Conservation (phyloP, 2,113 vertebrate genomes). For the Sinocyclocheilus rhinocerous region DNA sequence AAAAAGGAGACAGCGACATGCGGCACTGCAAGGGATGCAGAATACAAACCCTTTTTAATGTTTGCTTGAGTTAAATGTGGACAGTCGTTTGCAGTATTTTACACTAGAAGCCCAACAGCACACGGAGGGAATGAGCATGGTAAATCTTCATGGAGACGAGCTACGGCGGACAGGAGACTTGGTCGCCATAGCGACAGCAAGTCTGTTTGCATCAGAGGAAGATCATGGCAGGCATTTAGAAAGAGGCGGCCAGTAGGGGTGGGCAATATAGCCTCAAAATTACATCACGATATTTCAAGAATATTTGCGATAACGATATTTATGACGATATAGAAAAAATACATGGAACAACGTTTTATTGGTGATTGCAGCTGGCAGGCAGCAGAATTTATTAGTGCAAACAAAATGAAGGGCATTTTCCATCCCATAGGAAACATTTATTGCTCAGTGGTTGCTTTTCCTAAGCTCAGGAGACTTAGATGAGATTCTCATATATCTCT, state of each 20-base stretch:
- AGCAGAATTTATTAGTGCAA: too few relatives aligned
- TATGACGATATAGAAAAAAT: too few relatives aligned
- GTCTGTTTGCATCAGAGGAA: conserved; percentile 76
- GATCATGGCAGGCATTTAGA: conserved; percentile 64
- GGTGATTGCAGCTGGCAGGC: too few relatives aligned
- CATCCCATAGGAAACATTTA: too few relatives aligned
- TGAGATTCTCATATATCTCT: too few relatives aligned
- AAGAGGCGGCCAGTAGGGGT: conserved; percentile 20
- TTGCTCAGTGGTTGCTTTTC: too few relatives aligned
- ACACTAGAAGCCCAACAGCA: background rate
- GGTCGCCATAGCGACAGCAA: conserved; percentile 79
- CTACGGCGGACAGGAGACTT: conserved; percentile 70
- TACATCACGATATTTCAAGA: too few relatives aligned
- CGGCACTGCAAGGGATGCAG: background rate
- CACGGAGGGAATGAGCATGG: conserved; percentile 50
- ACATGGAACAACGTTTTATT: too few relatives aligned
- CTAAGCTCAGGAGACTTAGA: too few relatives aligned
- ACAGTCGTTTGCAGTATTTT: background rate
- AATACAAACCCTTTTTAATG: background rate
- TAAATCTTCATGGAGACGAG: conserved; percentile 68
- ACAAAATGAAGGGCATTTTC: too few relatives aligned
- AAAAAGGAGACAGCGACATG: background rate
- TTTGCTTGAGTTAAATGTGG: background rate
- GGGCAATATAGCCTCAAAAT: too few relatives aligned
- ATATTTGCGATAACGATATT: too few relatives aligned